Evolutionary conservation across 2,113 vertebrate genomes (phyloP), one percentile per base, ranked within the genome.

Genomic region (Paraplagusia blochii): DNA sequence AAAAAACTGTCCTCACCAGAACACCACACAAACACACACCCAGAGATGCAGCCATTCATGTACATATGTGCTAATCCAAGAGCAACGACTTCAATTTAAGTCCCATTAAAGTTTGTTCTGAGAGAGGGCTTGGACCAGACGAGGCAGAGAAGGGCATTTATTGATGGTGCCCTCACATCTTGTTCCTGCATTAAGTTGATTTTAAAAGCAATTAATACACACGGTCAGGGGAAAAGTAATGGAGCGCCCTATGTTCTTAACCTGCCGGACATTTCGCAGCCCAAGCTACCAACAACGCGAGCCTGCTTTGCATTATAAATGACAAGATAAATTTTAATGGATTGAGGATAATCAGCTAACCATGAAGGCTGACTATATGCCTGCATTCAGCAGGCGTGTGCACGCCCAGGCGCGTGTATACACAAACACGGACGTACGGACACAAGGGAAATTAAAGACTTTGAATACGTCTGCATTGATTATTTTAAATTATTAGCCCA

Each of bases 401-500:
- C 33, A 59, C 29, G 18, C 72, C 72, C 79, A 54, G 3, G 22
- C 81, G 74, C 77, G 76, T 69, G 66, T 60, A 72, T 54, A 74
- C 77, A 83, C 84, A 80, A 75, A 75, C 77, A 73, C 58, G 75
- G 80, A 85, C 78, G 42, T 81, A 69, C 74, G 93, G 93, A 95
- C 95, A 96, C 95, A 90, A 92, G 95, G 95, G 95, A 98, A 98
- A 98, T 98, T 96, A 98, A 96, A 92, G 93, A 93, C 93, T 96
- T 88, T 88, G 86, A 95, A 96, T 95, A 96, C 93, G 94, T 94
- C 93, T 92, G 93, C 95, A 98, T 98, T 95, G 95, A 98, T 98
- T 97, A 97, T 95, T 96, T 95, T 96, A 98, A 97, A 98, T 96
- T 95, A 97, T 98, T 96, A 97, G 94, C 94, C 95, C 93, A 94